Conservation (phyloP, 2,113 vertebrate species). For the Sterrhoptilus dennistouni region DNA sequence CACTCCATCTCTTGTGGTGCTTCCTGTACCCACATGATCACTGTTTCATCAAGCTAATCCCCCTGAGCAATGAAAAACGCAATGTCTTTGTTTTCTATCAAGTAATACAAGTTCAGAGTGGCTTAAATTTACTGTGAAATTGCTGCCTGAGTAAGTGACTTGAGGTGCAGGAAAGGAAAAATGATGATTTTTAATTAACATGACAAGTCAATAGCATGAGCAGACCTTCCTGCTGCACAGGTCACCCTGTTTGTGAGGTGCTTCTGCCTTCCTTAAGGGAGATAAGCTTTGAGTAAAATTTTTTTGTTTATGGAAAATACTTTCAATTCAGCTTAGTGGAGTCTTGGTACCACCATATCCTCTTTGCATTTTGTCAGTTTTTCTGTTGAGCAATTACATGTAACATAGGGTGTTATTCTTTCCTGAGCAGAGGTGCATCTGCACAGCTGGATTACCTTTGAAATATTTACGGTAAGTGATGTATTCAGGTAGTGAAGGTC, state of each 20-base stretch:
- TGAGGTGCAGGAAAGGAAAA: background rate
- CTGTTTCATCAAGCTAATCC: background rate
- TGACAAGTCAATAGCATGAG: background rate
- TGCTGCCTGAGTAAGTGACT: background rate
- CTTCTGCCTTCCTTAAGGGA: background rate
- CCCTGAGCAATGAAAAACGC: background rate
- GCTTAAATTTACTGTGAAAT: background rate
- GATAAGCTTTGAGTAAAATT: background rate
- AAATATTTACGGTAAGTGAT: background rate
- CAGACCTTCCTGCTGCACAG: background rate
- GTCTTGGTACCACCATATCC: background rate
- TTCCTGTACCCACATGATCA: background rate
- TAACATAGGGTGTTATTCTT: background rate
- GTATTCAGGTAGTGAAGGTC: background rate
- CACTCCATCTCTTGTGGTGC: background rate
- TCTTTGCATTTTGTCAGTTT: background rate
- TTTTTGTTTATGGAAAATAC: background rate
- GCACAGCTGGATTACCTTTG: background rate
- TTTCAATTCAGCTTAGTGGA: background rate
- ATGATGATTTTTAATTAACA: background rate
- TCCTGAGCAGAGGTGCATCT: background rate
- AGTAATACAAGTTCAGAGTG: background rate
- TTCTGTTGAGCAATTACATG: background rate
- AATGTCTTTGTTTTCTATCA: background rate
- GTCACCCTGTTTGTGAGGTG: background rate